Evolutionary conservation across 2,888 invertebrate genomes (phyloP).

Genomic region (Pseudolycoriella hygida): DNA sequence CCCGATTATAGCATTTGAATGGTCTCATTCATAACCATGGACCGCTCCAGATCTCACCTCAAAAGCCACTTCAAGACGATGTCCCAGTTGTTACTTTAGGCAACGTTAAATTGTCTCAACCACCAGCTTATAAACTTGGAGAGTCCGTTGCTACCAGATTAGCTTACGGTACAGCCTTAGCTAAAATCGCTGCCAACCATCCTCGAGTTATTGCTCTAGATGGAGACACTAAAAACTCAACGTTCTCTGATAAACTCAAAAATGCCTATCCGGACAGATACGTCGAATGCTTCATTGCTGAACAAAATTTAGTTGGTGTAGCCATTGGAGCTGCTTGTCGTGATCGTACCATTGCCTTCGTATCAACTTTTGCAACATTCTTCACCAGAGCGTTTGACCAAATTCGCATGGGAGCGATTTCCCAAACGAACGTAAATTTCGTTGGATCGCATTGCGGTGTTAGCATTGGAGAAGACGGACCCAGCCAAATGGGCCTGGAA

Average conservation of each 20-base stretch:
- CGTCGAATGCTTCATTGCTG: conserved; percentile 97
- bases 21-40: conserved; percentile 48
- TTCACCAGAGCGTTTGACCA: conserved; percentile 94
- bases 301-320: conserved; percentile 93
- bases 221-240: conserved; percentile 98
- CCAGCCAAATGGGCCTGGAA: conserved; percentile 99
- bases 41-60: conserved; percentile 40
- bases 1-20: conserved; percentile 36
- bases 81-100: conserved; percentile 58
- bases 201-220: conserved; percentile 83
- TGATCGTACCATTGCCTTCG: conserved; percentile 83
- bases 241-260: conserved; percentile 84
- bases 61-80: conserved; percentile 42
- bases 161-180: conserved; percentile 88
- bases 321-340: conserved; percentile 90
- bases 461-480: conserved; percentile 97
- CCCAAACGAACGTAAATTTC: conserved; percentile 93
- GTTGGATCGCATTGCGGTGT: conserved; percentile 95
- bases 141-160: conserved; percentile 72
- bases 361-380: conserved; percentile 96
- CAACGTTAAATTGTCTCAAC: conserved; percentile 52
- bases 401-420: conserved; percentile 98
- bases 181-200: conserved; percentile 62
- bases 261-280: conserved; percentile 51
- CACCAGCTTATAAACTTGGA: conserved; percentile 67